phyloP scores from a whole-genome alignment of 2,113 vertebrate genomes.

The Falcunculus frontatus region DNA sequence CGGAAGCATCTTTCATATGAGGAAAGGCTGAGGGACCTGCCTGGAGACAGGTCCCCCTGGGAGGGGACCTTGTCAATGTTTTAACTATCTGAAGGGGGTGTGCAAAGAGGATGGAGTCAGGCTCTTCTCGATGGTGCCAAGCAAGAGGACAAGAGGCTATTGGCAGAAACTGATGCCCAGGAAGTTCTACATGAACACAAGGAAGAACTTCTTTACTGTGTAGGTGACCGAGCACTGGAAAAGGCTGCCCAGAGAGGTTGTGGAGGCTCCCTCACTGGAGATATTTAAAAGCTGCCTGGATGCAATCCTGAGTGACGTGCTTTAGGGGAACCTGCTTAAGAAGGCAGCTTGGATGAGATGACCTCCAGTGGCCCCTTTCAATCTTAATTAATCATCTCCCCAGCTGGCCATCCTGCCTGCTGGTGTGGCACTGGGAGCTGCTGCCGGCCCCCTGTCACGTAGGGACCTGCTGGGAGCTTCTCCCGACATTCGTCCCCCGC shows the following conservation, averaged over 20 bases:
- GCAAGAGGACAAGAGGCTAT: not conserved
- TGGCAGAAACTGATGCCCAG: not conserved
- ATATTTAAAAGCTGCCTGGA: not conserved
- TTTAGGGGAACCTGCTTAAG: not conserved
- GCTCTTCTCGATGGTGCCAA: not conserved
- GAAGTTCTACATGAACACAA: not conserved
- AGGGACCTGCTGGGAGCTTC: not conserved
- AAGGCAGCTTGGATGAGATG: not conserved
- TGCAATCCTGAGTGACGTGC: accelerated
- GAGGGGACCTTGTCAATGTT: no score
- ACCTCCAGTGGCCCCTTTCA: not conserved
- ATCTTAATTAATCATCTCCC: not conserved
- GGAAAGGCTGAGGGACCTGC: not conserved
- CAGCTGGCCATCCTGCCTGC: accelerated
- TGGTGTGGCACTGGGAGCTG: not conserved
- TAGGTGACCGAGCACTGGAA: not conserved
- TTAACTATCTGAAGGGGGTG: not conserved
- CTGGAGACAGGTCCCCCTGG: not conserved
- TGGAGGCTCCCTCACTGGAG: not conserved
- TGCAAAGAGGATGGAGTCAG: not conserved
- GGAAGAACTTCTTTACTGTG: not conserved
- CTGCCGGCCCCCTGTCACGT: not conserved
- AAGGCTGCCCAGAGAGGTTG: not conserved
- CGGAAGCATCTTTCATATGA: not conserved
- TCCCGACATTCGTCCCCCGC: accelerated